These are phyloP conservation scores for Bryconaethiops microstoma DNA, from an alignment of 2,797 vertebrate genomes.

Conservation along the genomic window DNA sequence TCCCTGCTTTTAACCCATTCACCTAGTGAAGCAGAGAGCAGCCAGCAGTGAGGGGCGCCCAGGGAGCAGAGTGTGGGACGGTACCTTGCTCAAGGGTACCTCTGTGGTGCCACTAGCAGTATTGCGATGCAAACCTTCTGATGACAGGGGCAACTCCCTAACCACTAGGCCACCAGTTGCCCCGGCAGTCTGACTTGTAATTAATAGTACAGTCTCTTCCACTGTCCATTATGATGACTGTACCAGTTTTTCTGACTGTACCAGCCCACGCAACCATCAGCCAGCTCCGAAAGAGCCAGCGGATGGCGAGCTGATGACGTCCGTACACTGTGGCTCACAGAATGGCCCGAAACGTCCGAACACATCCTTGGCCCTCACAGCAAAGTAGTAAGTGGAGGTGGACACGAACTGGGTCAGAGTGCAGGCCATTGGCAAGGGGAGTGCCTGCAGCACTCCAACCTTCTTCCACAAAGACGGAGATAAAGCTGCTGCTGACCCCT, in stretches of 20 bases:
- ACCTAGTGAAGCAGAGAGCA: no score
- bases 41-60: no score
- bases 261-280: neutral
- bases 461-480: slow-evolving; percentile 96
- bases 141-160: no score
- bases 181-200: slow-evolving; percentile 36
- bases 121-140: no score
- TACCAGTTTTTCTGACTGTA: neutral
- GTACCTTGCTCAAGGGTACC: no score
- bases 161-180: no score
- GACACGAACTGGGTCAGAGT: slow-evolving; percentile 98
- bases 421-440: slow-evolving; percentile 97
- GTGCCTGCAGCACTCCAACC: slow-evolving; percentile 96
- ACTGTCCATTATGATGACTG: slow-evolving; percentile 12
- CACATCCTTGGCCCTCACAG: slow-evolving; percentile 94
- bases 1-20: no score
- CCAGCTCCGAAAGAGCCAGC: slow-evolving; percentile 66
- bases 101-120: no score
- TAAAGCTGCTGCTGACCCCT: slow-evolving; percentile 59
- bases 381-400: slow-evolving; percentile 98
- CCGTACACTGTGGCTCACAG: slow-evolving; percentile 99
- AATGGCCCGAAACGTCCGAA: slow-evolving; percentile 96
- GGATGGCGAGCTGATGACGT: slow-evolving; percentile 83
- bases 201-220: slow-evolving; percentile 43
- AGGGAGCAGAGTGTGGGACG: no score